Base-by-base conservation (phyloP, 2,797 vertebrate genomes). In the Brachyalestes nurse region DNA sequence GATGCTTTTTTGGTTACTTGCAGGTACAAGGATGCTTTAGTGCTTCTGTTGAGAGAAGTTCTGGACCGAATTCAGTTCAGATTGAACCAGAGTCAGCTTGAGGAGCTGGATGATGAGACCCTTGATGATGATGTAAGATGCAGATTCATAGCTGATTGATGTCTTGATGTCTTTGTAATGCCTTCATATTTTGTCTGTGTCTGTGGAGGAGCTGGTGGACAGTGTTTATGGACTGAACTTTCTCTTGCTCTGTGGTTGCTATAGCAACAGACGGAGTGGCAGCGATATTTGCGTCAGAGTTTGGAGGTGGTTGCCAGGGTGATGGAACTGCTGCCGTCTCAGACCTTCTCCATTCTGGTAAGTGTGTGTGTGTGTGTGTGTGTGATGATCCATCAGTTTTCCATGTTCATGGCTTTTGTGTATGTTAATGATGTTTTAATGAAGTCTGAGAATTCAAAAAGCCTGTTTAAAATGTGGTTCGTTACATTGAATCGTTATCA, bases 261-360 rank as follows among this genome's bases (percentile, higher is more conserved):
- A 34, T 90, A 99, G 98, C 96, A 97, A 94, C 97, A 99, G 89
- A 99, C 98, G 0, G 98, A 99, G 90, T 99, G 98, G 98, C 98
- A 99, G 90, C 95, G 95, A 90, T 99, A 98, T 93, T 92, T 99
- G 88, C 96, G 97, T 90, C 98, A 98, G 94, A 99, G 98, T 93
- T 91, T 99, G 91, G 98, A 99, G 89, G 97, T 99, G 23, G 97
- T 99, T 91, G 97, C 97, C 91, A 99, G 96, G 93, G 97, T 99
- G 92, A 99, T 99, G 97, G 98, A 99, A 90, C 95, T 99, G 66
- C 93, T 99, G 82, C 98, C 98, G 79, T 98, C 97, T n/a, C 97
- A 98, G 77, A 96, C 97, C 55, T 99, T 99, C 89, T 95, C 97
- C 79, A 97, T 96, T 0, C 91, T 99, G 86, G 98, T 99, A 93